phyloP scores from a whole-genome alignment of 2,797 vertebrate species.

The Acipenser transmontanus region DNA sequence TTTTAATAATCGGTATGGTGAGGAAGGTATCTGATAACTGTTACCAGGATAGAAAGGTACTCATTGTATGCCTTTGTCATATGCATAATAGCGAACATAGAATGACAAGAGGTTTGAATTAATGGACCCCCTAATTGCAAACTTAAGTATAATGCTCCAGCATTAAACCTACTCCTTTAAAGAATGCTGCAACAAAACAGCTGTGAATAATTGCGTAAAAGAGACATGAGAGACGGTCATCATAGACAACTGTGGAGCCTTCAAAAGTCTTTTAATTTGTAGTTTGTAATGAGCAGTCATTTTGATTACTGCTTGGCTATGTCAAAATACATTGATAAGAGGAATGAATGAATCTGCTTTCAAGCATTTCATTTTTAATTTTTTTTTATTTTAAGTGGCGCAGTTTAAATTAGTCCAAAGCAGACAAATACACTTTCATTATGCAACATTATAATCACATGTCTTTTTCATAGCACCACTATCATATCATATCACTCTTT shows the following conservation, averaged over 20 bases:
- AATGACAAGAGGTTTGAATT: too few species aligned
- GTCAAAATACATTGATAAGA: conserved; percentile 10
- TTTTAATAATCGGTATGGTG: too few species aligned
- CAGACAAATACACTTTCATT: background rate
- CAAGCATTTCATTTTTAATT: background rate
- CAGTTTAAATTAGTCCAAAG: background rate
- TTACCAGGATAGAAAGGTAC: too few species aligned
- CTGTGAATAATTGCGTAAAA: background rate
- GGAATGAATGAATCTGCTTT: conserved; percentile 2
- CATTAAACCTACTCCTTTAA: background rate
- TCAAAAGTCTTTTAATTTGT: conserved; percentile 19
- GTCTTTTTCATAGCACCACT: background rate
- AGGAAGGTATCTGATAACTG: too few species aligned
- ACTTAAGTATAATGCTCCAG: background rate
- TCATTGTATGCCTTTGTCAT: too few species aligned
- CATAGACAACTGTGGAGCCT: conserved; percentile 12
- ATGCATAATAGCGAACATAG: too few species aligned
- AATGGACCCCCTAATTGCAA: too few species aligned
- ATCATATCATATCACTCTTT: conserved; percentile 5
- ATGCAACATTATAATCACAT: conserved; percentile 1
- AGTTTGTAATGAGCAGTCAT: conserved; percentile 12
- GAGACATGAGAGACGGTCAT: background rate
- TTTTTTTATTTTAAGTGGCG: conserved; percentile 10
- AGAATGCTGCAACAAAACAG: background rate
- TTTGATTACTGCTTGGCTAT: background rate